Evolutionary conservation across 30 jellyfish, hydroid and myxozoan genomes (phyloP).

Genomic region (Turritopsis dohrnii): DNA sequence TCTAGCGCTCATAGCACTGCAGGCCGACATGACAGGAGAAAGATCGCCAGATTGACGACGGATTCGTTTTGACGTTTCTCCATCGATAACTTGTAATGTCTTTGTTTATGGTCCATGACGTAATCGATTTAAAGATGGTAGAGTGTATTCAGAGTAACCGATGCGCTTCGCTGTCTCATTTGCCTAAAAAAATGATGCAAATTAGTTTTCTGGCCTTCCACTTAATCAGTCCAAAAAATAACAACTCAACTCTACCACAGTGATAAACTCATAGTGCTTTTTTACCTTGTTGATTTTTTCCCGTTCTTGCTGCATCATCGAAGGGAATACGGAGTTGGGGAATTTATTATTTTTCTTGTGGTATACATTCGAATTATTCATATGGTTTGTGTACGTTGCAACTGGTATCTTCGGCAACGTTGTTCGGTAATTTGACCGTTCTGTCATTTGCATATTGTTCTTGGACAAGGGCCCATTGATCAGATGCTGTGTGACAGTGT

Average conservation of each 20-base stretch:
- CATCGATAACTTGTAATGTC: background rate
- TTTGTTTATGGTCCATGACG: slow-evolving; percentile 8
- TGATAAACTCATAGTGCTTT: background rate
- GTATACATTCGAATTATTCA: background rate
- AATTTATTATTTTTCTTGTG: background rate
- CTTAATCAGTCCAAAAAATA: too few species aligned
- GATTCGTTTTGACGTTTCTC: background rate
- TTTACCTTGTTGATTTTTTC: background rate
- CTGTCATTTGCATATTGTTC: background rate
- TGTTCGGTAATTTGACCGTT: slow-evolving; percentile 7
- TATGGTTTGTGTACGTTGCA: background rate
- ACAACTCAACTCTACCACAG: background rate
- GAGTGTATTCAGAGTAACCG: slow-evolving; percentile 13
- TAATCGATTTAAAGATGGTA: slow-evolving; percentile 21
- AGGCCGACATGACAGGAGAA: background rate
- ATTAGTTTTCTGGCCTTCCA: too few species aligned
- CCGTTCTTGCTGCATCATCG: slow-evolving; percentile 9
- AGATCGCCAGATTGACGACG: background rate
- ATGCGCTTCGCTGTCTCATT: slow-evolving; percentile 4
- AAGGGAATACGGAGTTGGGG: slow-evolving; percentile 15
- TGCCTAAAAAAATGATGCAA: background rate
- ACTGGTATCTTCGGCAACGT: slow-evolving; percentile 27
- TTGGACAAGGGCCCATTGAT: background rate
- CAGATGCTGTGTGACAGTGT: background rate
- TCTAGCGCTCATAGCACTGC: too few species aligned